Evolutionary conservation across 2,888 invertebrate species (phyloP).

Genomic region (Thymelicus lineola): DNA sequence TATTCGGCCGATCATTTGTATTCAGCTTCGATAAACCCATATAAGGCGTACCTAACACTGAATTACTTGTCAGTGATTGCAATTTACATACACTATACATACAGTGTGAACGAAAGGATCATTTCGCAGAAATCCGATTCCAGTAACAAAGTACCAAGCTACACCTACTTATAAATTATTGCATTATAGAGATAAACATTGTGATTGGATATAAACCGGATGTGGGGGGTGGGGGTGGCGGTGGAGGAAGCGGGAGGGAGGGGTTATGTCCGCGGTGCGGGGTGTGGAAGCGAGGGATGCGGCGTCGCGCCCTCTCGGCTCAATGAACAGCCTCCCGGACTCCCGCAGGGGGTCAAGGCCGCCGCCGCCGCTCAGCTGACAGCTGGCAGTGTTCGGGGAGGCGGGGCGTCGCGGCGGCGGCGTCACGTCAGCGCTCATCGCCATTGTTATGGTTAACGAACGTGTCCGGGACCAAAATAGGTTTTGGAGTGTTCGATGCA

Average conservation of each 20-base stretch:
- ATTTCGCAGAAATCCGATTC: not conserved
- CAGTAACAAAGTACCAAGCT: not conserved
- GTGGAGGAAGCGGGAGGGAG: not conserved
- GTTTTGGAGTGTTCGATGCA: constrained; percentile 9
- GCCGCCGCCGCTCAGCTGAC: not conserved
- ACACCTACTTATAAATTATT: too few species aligned
- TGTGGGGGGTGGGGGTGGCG: constrained; percentile 5
- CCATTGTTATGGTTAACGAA: constrained; percentile 27
- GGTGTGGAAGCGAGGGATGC: not conserved
- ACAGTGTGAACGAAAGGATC: not conserved
- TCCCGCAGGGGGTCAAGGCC: constrained; percentile 29
- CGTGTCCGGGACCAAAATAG: constrained; percentile 27
- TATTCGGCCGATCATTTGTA: too few species aligned
- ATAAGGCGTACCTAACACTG: too few species aligned
- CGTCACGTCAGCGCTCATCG: constrained; percentile 1
- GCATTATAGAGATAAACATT: not conserved
- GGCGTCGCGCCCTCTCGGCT: constrained; percentile 18
- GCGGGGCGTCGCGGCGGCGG: constrained; percentile 1
- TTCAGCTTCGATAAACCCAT: too few species aligned
- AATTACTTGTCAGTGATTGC: not conserved
- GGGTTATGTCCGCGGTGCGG: not conserved
- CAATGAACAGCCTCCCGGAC: constrained; percentile 17
- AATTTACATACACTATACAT: too few species aligned
- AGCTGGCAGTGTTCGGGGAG: constrained; percentile 27
- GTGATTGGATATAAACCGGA: constrained; percentile 4